phyloP scores from a whole-genome alignment of 2,888 invertebrate species.

The Pherbina coryleti region DNA sequence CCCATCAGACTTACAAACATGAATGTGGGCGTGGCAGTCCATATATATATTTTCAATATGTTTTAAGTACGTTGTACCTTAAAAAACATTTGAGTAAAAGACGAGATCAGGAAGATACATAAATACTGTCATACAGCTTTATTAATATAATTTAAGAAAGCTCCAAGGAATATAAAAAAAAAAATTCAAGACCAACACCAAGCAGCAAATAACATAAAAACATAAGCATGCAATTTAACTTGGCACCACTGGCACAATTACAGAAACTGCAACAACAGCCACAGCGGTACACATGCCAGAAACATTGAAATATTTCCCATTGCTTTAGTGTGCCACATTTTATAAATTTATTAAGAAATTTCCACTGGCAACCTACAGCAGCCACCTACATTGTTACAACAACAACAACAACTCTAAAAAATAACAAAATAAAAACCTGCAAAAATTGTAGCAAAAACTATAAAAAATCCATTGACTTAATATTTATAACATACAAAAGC shows the following conservation, averaged over 20 bases:
- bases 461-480: constrained; percentile 36
- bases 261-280: background rate
- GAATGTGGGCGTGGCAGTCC: too few relatives aligned
- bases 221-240: background rate
- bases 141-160: background rate
- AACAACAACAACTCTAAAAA: constrained; percentile 11
- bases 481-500: constrained; percentile 40
- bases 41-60: too few relatives aligned
- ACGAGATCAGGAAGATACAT: too few relatives aligned
- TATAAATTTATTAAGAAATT: constrained; percentile 23
- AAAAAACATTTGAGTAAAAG: too few relatives aligned
- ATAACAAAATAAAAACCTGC: background rate
- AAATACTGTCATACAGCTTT: too few relatives aligned
- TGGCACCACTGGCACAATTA: constrained; percentile 33
- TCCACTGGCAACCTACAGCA: background rate
- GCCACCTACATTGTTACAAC: constrained; percentile 11
- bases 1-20: too few relatives aligned
- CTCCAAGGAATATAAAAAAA: background rate
- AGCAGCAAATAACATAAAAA: background rate
- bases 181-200: background rate
- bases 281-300: background rate
- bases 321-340: constrained; percentile 11
- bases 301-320: constrained; percentile 29
- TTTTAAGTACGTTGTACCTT: too few relatives aligned
- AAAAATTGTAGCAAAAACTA: too few relatives aligned